Conservation (phyloP, 2,888 invertebrate species). For the Agonopterix arenella region DNA sequence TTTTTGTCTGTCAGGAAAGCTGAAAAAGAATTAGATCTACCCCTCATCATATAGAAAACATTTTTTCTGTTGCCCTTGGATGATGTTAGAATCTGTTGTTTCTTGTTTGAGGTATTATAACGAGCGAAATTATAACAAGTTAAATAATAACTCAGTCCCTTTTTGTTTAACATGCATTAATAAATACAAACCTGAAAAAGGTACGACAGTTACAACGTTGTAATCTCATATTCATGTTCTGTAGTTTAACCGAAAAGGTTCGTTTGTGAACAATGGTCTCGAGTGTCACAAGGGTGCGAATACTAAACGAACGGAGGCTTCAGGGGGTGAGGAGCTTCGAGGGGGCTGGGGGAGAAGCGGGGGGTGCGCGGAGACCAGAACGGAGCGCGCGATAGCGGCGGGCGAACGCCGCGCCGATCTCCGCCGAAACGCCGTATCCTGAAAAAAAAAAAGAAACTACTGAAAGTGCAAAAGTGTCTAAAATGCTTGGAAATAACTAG, state of each 20-base stretch:
- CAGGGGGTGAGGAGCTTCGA: conserved; percentile 7
- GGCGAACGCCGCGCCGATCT: conserved; percentile 56
- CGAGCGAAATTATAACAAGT: too few relatives aligned
- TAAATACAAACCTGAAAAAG: too few relatives aligned
- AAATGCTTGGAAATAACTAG: conserved; percentile 41
- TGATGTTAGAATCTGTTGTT: too few relatives aligned
- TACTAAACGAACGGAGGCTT: conserved; percentile 65
- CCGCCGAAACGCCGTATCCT: conserved; percentile 27
- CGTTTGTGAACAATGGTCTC: conserved; percentile 65
- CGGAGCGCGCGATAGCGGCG: conserved; percentile 59
- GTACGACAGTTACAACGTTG: neutral
- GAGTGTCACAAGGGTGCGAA: conserved; percentile 74
- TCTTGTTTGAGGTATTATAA: too few relatives aligned
- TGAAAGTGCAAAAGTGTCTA: conserved; percentile 45
- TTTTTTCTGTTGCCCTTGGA: too few relatives aligned
- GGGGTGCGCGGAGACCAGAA: conserved; percentile 44
- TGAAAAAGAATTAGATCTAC: too few relatives aligned
- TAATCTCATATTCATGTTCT: conserved; percentile 8
- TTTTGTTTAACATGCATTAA: too few relatives aligned
- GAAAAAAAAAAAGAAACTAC: conserved; percentile 26
- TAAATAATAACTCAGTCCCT: too few relatives aligned
- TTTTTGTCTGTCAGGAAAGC: too few relatives aligned
- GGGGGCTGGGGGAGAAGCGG: conserved; percentile 28
- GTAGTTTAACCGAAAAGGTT: conserved; percentile 39
- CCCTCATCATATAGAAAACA: too few relatives aligned